phyloP scores from a whole-genome alignment of 2,888 invertebrate species.

The Heliconius sara region DNA sequence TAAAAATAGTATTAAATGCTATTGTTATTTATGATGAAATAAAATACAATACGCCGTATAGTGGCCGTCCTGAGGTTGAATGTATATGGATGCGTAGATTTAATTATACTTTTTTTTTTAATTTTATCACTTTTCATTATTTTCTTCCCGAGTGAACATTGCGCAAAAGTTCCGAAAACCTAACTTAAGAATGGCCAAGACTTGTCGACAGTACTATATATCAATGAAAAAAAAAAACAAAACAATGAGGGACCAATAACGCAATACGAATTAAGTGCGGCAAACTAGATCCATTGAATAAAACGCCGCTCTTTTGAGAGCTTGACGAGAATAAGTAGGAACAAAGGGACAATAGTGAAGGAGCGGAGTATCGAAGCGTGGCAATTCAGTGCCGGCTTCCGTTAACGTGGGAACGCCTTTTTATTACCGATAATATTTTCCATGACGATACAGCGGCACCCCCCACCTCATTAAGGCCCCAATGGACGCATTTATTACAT shows the following conservation, averaged over 20 bases:
- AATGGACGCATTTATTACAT: conserved; percentile 28
- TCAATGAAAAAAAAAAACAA: conserved; percentile 48
- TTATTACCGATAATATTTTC: conserved; percentile 62
- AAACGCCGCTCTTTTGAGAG: conserved; percentile 71
- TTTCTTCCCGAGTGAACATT: no score
- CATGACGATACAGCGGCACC: conserved; percentile 55
- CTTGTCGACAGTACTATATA: no score
- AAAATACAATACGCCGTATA: not conserved
- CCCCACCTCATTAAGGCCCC: conserved; percentile 34
- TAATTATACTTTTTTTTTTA: no score
- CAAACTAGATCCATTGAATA: conserved; percentile 74
- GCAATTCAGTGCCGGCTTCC: conserved; percentile 73
- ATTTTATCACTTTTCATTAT: no score
- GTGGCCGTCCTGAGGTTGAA: no score
- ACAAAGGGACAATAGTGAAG: conserved; percentile 78
- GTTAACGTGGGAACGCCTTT: conserved; percentile 78
- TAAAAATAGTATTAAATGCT: not conserved
- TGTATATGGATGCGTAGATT: no score
- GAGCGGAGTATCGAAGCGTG: conserved; percentile 79
- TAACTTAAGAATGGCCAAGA: no score
- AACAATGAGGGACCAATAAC: conserved; percentile 73
- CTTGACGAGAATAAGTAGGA: conserved; percentile 69
- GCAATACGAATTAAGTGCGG: conserved; percentile 75
- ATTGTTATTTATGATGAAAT: not conserved
- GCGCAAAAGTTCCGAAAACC: no score